Evolutionary conservation across 2,797 vertebrate species (phyloP).

Genomic region (Borostomias antarcticus): DNA sequence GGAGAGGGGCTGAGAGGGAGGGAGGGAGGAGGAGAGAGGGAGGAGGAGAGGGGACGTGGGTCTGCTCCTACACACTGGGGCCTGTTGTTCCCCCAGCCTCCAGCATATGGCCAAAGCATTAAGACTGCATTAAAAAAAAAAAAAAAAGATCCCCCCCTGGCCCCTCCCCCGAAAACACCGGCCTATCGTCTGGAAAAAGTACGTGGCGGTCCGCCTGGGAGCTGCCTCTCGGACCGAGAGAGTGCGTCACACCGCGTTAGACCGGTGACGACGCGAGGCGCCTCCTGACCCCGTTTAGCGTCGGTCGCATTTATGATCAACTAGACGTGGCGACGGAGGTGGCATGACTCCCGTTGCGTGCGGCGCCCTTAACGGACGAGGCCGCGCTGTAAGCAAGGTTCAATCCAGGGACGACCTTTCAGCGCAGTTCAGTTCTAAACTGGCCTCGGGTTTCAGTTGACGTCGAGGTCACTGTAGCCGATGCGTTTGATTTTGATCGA

Average conservation of each 20-base stretch:
- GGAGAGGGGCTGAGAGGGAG: constrained; percentile 54
- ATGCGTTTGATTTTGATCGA: no score
- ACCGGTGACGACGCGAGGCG: constrained; percentile 57
- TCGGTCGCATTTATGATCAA: constrained; percentile 40
- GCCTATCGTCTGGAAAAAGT: constrained; percentile 65
- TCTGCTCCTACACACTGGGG: constrained; percentile 66
- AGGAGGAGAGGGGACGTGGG: constrained; percentile 40
- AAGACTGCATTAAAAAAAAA: constrained; percentile 38
- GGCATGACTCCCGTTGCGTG: not conserved
- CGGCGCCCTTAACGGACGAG: no score
- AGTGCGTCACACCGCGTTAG: constrained; percentile 62
- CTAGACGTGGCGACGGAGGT: constrained; percentile 36
- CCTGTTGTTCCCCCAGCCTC: constrained; percentile 70
- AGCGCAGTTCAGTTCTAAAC: no score
- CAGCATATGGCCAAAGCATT: constrained; percentile 75
- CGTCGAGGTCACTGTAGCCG: no score
- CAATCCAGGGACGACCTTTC: no score
- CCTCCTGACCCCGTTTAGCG: constrained; percentile 46
- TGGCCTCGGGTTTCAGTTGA: no score
- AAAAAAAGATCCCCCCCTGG: constrained; percentile 44
- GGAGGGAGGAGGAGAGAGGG: constrained; percentile 9
- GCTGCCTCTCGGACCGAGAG: constrained; percentile 56
- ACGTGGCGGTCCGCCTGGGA: constrained; percentile 60
- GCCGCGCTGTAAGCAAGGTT: no score
- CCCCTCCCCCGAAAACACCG: constrained; percentile 40